These are phyloP conservation scores for Pagetopsis macropterus DNA, from an alignment of 2,797 vertebrate species.

Conservation along the genomic window DNA sequence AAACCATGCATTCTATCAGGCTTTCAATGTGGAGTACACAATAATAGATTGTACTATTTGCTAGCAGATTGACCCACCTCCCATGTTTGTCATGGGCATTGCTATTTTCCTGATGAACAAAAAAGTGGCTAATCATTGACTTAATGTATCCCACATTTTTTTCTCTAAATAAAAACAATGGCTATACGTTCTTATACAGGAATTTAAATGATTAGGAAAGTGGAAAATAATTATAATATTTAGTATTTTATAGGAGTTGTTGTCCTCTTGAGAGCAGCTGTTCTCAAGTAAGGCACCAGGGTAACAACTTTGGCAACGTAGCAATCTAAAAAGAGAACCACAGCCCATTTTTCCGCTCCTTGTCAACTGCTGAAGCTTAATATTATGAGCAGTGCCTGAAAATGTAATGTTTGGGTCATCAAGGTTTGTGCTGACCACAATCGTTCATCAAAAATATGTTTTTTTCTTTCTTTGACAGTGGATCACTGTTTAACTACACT, in stretches of 20 bases:
- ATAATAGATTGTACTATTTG: too few species aligned
- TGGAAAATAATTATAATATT: too few species aligned
- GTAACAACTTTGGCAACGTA: neutral
- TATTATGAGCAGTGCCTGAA: neutral
- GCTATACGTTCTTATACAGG: too few species aligned
- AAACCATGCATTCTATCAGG: too few species aligned
- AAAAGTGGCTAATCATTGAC: too few species aligned
- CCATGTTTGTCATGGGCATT: neutral
- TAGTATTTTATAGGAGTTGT: too few species aligned
- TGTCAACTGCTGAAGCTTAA: neutral
- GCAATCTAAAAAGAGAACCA: neutral
- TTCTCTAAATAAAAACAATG: too few species aligned
- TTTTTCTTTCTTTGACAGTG: neutral
- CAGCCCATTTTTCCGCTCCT: neutral
- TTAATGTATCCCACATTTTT: too few species aligned
- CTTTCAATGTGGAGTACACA: too few species aligned
- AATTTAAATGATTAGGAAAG: too few species aligned
- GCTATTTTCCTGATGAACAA: neutral
- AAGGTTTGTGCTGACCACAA: accelerated
- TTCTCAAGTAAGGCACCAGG: neutral
- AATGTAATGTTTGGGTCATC: neutral
- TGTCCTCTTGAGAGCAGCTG: neutral
- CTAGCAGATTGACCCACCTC: too few species aligned
- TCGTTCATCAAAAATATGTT: neutral
- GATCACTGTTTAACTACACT: too few species aligned